Conservation (phyloP, 2,113 vertebrate species). For the Oreotrochilus melanogaster region DNA sequence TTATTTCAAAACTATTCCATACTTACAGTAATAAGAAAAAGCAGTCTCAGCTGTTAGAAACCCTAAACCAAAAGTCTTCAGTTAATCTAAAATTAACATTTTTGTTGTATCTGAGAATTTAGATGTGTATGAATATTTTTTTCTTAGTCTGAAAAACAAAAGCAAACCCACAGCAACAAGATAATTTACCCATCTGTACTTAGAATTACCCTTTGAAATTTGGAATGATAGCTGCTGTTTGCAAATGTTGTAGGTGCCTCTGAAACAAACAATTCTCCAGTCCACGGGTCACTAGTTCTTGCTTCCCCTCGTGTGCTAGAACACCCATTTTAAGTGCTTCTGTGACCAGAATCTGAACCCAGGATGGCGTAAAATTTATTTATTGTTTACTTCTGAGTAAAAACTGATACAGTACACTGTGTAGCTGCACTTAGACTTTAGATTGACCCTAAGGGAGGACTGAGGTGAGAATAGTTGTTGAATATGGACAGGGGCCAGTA, state of each 20-base stretch:
- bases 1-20: not conserved
- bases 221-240: not conserved
- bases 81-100: not conserved
- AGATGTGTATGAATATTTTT: not conserved
- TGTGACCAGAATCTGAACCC: not conserved
- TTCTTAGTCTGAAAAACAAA: not conserved
- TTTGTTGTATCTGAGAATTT: not conserved
- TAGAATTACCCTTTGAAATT: not conserved
- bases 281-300: not conserved
- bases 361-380: not conserved
- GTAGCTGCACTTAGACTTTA: not conserved
- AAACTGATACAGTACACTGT: not conserved
- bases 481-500: not conserved
- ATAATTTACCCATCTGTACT: not conserved
- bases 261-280: not conserved
- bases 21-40: not conserved
- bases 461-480: not conserved
- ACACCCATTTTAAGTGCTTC: not conserved
- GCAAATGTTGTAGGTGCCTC: not conserved
- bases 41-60: not conserved
- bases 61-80: not conserved
- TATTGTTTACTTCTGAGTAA: no score
- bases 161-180: not conserved
- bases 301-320: not conserved
- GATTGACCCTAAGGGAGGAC: not conserved